phyloP scores from a whole-genome alignment of 1,140 invertebrate genomes.

The Globodera ellingtonae region DNA sequence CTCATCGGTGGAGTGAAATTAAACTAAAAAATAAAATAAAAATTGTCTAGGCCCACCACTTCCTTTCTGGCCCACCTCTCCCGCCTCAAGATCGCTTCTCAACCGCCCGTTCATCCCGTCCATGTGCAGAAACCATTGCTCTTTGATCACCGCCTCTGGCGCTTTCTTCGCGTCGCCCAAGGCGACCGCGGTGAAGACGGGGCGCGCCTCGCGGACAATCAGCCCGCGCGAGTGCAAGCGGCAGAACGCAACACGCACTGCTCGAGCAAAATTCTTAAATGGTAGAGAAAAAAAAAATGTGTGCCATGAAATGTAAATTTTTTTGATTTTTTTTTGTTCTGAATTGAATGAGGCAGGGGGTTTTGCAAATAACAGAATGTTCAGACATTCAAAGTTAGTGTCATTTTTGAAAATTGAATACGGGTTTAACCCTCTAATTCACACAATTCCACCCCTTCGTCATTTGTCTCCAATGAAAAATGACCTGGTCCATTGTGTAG shows the following conservation, averaged over 20 bases:
- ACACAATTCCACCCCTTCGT: too few species aligned
- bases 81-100: slow-evolving; percentile 69
- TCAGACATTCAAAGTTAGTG: too few species aligned
- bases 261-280: slow-evolving; percentile 51
- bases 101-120: slow-evolving; percentile 80
- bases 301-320: neutral
- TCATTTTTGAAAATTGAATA: too few species aligned
- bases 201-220: slow-evolving; percentile 58
- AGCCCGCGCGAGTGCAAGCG: slow-evolving; percentile 49
- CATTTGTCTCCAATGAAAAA: neutral
- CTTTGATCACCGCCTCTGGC: slow-evolving; percentile 85
- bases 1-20: slow-evolving; percentile 89
- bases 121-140: slow-evolving; percentile 81
- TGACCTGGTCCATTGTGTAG: slow-evolving; percentile 93
- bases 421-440: too few species aligned
- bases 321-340: too few species aligned
- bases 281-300: neutral
- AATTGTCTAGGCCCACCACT: neutral
- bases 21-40: slow-evolving; percentile 71
- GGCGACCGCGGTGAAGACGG: slow-evolving; percentile 64
- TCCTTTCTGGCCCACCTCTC: neutral
- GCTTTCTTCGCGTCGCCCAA: slow-evolving; percentile 40
- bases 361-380: too few species aligned
- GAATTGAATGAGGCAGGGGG: too few species aligned
- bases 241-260: slow-evolving; percentile 61